Evolutionary conservation across 2,888 invertebrate genomes (phyloP), one percentile per base, ranked within the genome.

Genomic region (Tholera decimalis): DNA sequence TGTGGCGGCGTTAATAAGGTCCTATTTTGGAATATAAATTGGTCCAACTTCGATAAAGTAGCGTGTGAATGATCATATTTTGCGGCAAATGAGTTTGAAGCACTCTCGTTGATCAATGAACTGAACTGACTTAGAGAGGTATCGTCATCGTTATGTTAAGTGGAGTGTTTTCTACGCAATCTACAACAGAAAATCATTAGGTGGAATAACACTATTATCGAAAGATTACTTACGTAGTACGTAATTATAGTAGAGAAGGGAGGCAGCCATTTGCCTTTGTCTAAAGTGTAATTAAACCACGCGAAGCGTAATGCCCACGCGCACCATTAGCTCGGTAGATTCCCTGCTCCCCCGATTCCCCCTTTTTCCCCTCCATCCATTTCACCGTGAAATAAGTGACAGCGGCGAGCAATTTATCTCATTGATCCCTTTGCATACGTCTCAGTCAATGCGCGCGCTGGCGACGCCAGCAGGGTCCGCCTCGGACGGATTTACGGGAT

Each of bases 371-470:
- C 78, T 77, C 68, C 77, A 86, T 86, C 89, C 85, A 86, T 88
- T 88, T 87, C 79, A 82, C 85, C 85, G 88, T 88, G 85, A 90
- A 91, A 91, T 90, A 92, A 92, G 91, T 91, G 92, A 91, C 90
- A 91, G 89, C 85, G 88, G 85, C 84, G 86, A 87, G 89, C 90
- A 89, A 94, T 94, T 90, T 91, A 91, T 94, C 92, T 92, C 89
- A 92, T 92, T 93, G 92, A 93, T 93, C 93, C 92, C 90, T 92
- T 89, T 91, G 92, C 92, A 93, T 93, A 92, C 90, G 88, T 93
- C 92, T 93, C 91, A 92, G 93, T 93, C 92, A 92, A 84, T 89
- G 90, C 88, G 86, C 84, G 84, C 86, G 85, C 83, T 83, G 81
- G 80, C 80, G 80, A 80, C 76, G 74, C 74, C 61, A 62, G 49